Evolutionary conservation across 2,888 invertebrate genomes (phyloP), one percentile per base, ranked within the genome.

Genomic region (Drosophila anomalata): DNA sequence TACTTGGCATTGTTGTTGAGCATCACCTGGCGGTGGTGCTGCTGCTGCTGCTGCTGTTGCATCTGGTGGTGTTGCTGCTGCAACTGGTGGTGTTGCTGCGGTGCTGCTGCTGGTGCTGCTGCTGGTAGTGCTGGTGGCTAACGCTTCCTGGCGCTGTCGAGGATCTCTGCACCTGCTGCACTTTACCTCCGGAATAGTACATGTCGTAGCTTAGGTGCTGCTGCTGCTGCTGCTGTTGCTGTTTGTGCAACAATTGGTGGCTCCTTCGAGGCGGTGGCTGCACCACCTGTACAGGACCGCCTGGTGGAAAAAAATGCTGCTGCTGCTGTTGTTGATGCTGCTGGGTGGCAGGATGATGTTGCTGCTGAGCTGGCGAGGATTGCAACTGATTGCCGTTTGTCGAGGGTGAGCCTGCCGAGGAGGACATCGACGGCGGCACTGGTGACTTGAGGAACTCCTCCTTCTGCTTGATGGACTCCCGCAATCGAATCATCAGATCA

Each of bases 391-490:
- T 68, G 51, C 58, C 67, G n/a, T 67, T 68, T 26, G 66, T 36
- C 50, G 65, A 41, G 5, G 51, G 11, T 8, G 50, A 29, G 47
- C 44, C n/a, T n/a, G 33, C 12, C 33, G 51, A n/a, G 22, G 63
- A 60, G 39, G 65, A 54, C 14, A 42, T 11, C 33, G 63, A 63
- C 7, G 59, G 41, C 33, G 91, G 90, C 67, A 90, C 71, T 52
- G 96, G 95, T 77, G 96, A 93, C 89, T 95, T 94, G 66, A 97
- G 93, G 91, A 97, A 97, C 86, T 97, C 97, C 90, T 97, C 97
- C 91, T 97, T 97, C 90, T 97, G 96, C 90, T 97, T 97, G 87
- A 96, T 95, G 89, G 96, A 97, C 91, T 96, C 96, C 78, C 96
- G 94, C 90, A 96, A 93, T 92, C 96, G 94, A 75, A 94, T 94